Evolutionary conservation across 2,113 vertebrate species (phyloP), one percentile per base, ranked within the genome.

Genomic region (Montifringilla adamsi): DNA sequence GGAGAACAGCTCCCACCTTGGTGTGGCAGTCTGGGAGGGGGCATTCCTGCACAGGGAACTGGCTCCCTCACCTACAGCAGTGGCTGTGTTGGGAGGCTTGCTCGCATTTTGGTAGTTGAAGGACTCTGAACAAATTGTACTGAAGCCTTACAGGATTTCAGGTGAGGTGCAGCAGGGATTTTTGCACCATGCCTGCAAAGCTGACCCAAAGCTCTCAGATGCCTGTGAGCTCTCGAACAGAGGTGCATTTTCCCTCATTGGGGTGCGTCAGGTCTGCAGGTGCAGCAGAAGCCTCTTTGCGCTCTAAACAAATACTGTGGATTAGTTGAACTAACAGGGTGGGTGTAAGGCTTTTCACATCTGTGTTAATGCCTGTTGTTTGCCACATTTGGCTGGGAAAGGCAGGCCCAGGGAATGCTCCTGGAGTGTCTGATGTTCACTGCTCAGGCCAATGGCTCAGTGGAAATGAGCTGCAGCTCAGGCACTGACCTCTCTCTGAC

Each of bases 11-110:
- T 85, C 27, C 24, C 15, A 10, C 11, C 2, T 33, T 33, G 27
- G 3, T 15, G 9, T 49, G 13, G 21, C 24, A 20, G 13, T 20
- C 19, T 49, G 28, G 13, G 31, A 67, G 15, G 5, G 6, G 31
- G 2, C 1, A 1, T 8, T 47, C 6, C 30, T 3, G 5, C 31
- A 4, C 5, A 4, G 15, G 21, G 39, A 56, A 10, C 3, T 4
- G 20, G 18, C 41, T 63, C 16, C 27, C 18, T 5, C 28, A 24
- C 15, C 10, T 16, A 0, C 7, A 1, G 2, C 49, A 50, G 35
- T 1, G 20, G 7, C 41, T 64, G 4, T 46, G 2, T 3, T 72
- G 30, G 19, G 21, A 79, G 18, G 9, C 10, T 74, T 47, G 24
- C 11, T 69, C 22, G 14, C 37, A 18, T 50, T 89, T 41, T 62